Evolutionary conservation across 2,888 invertebrate species (phyloP), one percentile per base, ranked within the genome.

Genomic region (Nemurella pictetii): DNA sequence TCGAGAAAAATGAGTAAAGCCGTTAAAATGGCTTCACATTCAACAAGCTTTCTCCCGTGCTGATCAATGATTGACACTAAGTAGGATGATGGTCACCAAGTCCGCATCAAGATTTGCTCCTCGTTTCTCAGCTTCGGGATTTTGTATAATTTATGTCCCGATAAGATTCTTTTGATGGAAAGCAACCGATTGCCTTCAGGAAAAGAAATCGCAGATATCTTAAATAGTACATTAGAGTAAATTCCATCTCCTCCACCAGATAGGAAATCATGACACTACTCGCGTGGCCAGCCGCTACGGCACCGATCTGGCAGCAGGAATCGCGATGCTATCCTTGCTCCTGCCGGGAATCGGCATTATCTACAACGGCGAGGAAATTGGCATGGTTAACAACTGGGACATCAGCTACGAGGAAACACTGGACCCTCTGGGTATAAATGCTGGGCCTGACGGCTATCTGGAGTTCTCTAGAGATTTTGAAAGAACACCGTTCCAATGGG

Each of bases 311-410:
- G 93, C 94, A 0, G 94, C 95, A 85, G 94, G 94, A 0, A 89
- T 95, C 1, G 95, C 94, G 89, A 93, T 95, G 88, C 90, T 97
- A 83, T 92, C 93, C 85, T 91, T 95, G 88, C 89, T 95, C 12
- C 90, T 97, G 28, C 96, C 96, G 0, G 97, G 97, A 55, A 94
- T 95, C 0, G 92, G 95, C 0, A 92, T 96, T 20, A 94, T 95
- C 0, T 97, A 97, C 90, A 96, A 97, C 88, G 96, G 97, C 0
- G 96, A 97, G 89, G 96, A 97, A 89, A 92, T 97, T 84, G 96
- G 95, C 9, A 95, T 96, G 95, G 91, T 92, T 0, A 94, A 96
- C 88, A 89, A 89, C 0, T 90, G 91, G 72, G 55, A 82, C 72
- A 91, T 95, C 25, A 92, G 92, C 5, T 94, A 93, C 92, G 90